Conservation (phyloP, 2,797 vertebrate genomes). For the Echiichthys vipera region DNA sequence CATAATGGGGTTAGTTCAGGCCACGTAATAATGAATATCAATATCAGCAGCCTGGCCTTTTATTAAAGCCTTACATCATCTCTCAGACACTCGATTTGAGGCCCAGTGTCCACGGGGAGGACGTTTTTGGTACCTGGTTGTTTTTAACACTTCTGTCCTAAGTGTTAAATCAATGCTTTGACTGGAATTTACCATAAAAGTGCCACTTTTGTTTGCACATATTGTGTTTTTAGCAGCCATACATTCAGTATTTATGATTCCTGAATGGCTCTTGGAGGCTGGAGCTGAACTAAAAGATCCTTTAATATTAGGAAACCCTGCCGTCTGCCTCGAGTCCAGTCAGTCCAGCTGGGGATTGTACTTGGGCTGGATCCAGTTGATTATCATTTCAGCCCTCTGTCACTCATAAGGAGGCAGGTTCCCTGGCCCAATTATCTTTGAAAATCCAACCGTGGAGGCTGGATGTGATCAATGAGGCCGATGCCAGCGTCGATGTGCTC, state of each 20-base stretch:
- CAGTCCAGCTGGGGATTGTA: slow-evolving; percentile 69
- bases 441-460: slow-evolving; percentile 88
- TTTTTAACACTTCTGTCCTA: slow-evolving; percentile 12
- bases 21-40: slow-evolving; percentile 86
- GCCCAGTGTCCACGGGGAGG: slow-evolving; percentile 43
- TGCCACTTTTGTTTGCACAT: background rate
- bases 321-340: slow-evolving; percentile 66
- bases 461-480: slow-evolving; percentile 93
- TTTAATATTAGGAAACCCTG: slow-evolving; percentile 65
- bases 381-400: slow-evolving; percentile 82
- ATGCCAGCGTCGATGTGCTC: slow-evolving; percentile 89
- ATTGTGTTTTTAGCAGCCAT: slow-evolving; percentile 9
- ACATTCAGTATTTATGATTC: slow-evolving; percentile 48
- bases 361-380: slow-evolving; percentile 79
- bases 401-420: slow-evolving; percentile 81
- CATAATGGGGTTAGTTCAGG: slow-evolving; percentile 82
- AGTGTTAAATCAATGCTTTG: slow-evolving; percentile 29
- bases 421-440: slow-evolving; percentile 92
- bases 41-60: slow-evolving; percentile 79
- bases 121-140: slow-evolving; percentile 22
- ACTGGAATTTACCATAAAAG: background rate
- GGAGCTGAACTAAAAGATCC: slow-evolving; percentile 52
- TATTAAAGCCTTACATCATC: slow-evolving; percentile 89
- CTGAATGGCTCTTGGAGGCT: slow-evolving; percentile 51
- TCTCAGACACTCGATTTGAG: slow-evolving; percentile 77